Evolutionary conservation across 2,797 vertebrate species (phyloP).

Genomic region (Chiloscyllium punctatum): DNA sequence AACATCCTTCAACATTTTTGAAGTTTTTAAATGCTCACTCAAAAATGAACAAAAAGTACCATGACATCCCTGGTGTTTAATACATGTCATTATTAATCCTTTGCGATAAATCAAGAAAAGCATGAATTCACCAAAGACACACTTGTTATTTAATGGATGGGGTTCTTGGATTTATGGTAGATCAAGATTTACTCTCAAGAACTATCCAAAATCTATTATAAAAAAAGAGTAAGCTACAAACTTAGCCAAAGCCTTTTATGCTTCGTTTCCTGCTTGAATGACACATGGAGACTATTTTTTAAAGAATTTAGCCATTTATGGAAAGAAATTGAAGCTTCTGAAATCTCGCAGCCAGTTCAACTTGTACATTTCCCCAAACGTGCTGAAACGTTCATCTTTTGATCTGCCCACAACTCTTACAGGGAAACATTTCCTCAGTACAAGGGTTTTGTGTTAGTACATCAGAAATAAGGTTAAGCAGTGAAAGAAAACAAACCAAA

Average conservation of each 20-base stretch:
- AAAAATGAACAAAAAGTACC: neutral
- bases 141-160: neutral
- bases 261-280: neutral
- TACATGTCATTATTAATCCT: neutral
- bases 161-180: neutral
- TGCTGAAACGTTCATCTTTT: neutral
- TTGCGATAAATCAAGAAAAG: neutral
- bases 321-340: neutral
- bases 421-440: neutral
- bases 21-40: neutral
- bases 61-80: neutral
- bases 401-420: neutral
- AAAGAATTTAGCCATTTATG: neutral
- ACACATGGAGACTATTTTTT: neutral
- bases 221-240: neutral
- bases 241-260: neutral
- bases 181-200: neutral
- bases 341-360: neutral
- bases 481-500: neutral
- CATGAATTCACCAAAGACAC: neutral
- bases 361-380: neutral
- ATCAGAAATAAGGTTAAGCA: neutral
- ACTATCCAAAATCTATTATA: neutral
- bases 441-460: neutral
- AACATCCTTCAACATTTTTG: neutral